Base-by-base conservation (phyloP, 64 coral and sea anemone genomes). In the Porites lutea region DNA sequence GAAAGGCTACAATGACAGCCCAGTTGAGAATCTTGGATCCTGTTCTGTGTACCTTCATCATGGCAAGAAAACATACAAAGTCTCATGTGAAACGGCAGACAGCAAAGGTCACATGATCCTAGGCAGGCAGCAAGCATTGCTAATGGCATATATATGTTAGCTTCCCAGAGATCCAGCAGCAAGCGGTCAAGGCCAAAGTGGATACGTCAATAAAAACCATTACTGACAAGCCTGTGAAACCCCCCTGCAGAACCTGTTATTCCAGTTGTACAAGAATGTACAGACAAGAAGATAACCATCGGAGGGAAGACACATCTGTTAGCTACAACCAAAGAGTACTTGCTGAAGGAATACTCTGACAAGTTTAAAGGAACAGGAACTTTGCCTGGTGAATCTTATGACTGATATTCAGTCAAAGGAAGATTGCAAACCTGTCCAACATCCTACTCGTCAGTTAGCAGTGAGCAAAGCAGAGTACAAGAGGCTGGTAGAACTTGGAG, bases 371-470 rank as follows among this genome's bases (percentile, higher is more conserved):
- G 84, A 7, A 93, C 80, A 71, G 75, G 83, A 19, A 76, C 58
- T 19, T 93, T 93, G 51, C 83, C 83, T 6, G 91, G 84, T 74
- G 83, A 10, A 71, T 74, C 74, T 2, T 71, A 81, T 13, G 64
- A 37, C 27, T 37, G 27, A 86, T 65, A 93, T 93, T n/a, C 83
- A 93, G 76, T 75, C 88, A 52, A 75, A 93, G 15, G 23, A 87
- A 18, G 53, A 53, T 48, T 53, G 71, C 75, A 60, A 74, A 46
- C 85, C 72, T 22, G 83, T 88, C 3, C 91, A 88, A 65, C 83
- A 88, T 59, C 83, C 85, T 1, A 79, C 68, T 1, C 27, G 52
- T 27, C 65, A 84, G 43, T 79, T 92, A 59, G 70, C 79, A 48
- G 77, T 93, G 46, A 86, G 87, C 18, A 79, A 79, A 79, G 77